Conservation (phyloP, 2,113 vertebrate species). For the Emberiza fucata region DNA sequence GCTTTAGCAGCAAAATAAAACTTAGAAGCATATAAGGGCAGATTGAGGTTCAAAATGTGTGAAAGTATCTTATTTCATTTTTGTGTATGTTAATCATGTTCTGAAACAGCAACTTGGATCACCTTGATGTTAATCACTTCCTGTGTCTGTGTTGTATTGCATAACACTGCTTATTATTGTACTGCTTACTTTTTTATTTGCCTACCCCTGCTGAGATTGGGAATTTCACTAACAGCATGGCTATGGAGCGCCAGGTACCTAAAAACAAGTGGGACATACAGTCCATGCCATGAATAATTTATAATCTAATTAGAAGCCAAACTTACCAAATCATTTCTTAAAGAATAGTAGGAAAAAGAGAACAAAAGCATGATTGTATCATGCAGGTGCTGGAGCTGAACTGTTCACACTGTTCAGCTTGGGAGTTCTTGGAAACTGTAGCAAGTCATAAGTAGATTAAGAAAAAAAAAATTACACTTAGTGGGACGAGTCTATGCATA, state of each 20-base stretch:
- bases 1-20: not conserved
- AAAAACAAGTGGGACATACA: not conserved
- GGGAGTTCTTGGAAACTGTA: not conserved
- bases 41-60: not conserved
- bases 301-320: not conserved
- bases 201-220: not conserved
- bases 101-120: not conserved
- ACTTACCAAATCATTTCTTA: not conserved
- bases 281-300: not conserved
- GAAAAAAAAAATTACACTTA: not conserved
- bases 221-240: not conserved
- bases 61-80: not conserved
- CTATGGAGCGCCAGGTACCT: not conserved
- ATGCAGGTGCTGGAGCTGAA: not conserved
- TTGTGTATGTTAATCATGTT: not conserved
- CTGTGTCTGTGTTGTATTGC: not conserved
- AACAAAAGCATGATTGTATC: not conserved
- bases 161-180: not conserved
- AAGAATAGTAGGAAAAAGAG: not conserved
- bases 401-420: not conserved
- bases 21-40: accelerated
- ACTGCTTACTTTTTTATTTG: not conserved
- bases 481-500: not conserved
- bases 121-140: not conserved
- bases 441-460: not conserved